phyloP scores from a whole-genome alignment of 2,888 invertebrate genomes.

The Chironomus riparius region DNA sequence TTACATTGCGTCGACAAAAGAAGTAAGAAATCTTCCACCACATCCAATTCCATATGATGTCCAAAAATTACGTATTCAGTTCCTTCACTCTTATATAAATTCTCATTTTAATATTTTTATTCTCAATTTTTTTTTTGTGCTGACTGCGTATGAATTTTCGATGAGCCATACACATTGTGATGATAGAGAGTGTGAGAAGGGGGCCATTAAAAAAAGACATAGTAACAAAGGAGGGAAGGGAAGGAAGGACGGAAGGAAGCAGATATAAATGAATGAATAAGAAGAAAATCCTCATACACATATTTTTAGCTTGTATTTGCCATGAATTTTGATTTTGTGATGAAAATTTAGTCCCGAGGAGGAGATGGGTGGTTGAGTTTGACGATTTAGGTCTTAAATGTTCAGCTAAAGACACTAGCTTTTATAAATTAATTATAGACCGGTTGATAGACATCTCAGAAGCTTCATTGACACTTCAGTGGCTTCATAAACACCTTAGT shows the following conservation, averaged over 20 bases:
- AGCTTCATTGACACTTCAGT: too few relatives aligned
- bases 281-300: background rate
- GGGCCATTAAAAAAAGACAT: background rate
- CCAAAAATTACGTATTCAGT: slow-evolving; percentile 9
- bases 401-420: too few relatives aligned
- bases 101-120: slow-evolving; percentile 6
- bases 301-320: background rate
- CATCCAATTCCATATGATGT: too few relatives aligned
- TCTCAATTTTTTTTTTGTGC: background rate
- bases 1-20: too few relatives aligned
- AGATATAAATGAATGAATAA: background rate
- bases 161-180: background rate
- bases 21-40: too few relatives aligned
- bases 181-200: background rate
- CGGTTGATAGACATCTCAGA: too few relatives aligned
- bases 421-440: too few relatives aligned
- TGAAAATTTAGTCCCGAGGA: too few relatives aligned
- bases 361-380: too few relatives aligned
- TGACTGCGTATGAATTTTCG: slow-evolving; percentile 19
- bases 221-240: background rate
- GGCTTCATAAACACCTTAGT: too few relatives aligned
- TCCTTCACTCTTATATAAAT: background rate
- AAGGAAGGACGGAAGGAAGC: background rate
- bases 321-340: background rate
- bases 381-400: too few relatives aligned